Conservation (phyloP, 2,888 invertebrate species). For the Tanypteryx hageni region DNA sequence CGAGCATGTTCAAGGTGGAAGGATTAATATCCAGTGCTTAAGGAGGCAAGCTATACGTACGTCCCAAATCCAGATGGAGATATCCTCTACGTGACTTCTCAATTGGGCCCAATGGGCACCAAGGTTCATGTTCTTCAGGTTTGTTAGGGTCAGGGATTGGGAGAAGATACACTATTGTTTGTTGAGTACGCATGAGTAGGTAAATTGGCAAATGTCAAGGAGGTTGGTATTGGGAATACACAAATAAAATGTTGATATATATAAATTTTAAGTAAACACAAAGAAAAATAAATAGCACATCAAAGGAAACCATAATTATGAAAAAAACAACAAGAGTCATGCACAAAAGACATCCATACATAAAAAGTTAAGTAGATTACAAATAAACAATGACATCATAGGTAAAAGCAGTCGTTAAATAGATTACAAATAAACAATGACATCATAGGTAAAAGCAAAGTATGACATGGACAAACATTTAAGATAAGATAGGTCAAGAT, state of each 20-base stretch:
- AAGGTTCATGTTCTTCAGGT: conserved; percentile 93
- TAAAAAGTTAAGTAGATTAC: conserved; percentile 65
- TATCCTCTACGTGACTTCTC: conserved; percentile 77
- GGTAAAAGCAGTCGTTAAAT: conserved; percentile 58
- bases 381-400: neutral
- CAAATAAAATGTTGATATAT: conserved; percentile 52
- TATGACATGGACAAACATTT: conserved; percentile 47
- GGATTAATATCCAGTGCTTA: neutral
- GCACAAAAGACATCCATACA: conserved; percentile 63
- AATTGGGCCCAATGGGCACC: conserved; percentile 84
- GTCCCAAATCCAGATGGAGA: conserved; percentile 70
- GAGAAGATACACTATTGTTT: conserved; percentile 79
- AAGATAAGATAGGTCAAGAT: conserved; percentile 51
- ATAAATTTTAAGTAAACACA: conserved; percentile 70
- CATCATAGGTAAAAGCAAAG: conserved; percentile 10
- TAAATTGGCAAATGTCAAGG: conserved; percentile 12
- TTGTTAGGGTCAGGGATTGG: conserved; percentile 91
- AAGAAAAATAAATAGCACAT: conserved; percentile 8
- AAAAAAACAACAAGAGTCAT: conserved; percentile 67
- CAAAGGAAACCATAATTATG: conserved; percentile 67
- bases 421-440: conserved; percentile 23
- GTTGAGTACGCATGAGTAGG: neutral
- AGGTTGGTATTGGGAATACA: conserved; percentile 42
- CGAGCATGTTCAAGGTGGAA: neutral
- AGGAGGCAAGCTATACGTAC: conserved; percentile 32